Conservation (phyloP, 2,797 vertebrate genomes). For the Lagorchestes hirsutus region DNA sequence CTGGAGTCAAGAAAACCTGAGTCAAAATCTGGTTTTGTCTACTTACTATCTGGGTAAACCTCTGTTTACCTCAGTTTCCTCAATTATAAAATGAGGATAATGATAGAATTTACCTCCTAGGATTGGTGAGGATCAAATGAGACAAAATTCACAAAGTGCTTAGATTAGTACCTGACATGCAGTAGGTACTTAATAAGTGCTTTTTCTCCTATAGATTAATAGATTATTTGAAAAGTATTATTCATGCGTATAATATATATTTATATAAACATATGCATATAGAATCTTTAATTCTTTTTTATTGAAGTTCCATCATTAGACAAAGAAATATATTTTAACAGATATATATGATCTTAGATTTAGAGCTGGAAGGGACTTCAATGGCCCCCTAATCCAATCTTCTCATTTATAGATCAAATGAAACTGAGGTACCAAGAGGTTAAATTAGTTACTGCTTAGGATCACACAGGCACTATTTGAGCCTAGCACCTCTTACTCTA, state of each 20-base stretch:
- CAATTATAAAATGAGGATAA: neutral
- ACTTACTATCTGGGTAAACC: too few species aligned
- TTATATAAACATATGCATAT: too few species aligned
- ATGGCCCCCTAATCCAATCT: neutral
- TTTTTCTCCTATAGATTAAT: neutral
- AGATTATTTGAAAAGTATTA: neutral
- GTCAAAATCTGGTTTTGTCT: too few species aligned
- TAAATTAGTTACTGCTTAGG: neutral
- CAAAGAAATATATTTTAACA: too few species aligned
- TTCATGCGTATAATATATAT: neutral
- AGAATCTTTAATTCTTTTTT: too few species aligned
- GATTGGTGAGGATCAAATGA: neutral
- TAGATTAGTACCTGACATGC: neutral
- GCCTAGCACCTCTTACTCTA: neutral
- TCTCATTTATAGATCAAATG: neutral
- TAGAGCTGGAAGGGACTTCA: neutral
- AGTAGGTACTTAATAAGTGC: neutral
- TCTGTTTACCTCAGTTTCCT: neutral
- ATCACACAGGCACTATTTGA: neutral
- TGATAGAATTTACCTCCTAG: neutral
- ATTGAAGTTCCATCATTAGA: too few species aligned
- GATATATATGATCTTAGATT: neutral
- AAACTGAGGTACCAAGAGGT: neutral
- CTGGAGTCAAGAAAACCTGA: too few species aligned
- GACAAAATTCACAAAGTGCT: neutral